These are phyloP conservation scores for Elysia crispata DNA, from an alignment of 2,888 invertebrate species.

Conservation along the genomic window DNA sequence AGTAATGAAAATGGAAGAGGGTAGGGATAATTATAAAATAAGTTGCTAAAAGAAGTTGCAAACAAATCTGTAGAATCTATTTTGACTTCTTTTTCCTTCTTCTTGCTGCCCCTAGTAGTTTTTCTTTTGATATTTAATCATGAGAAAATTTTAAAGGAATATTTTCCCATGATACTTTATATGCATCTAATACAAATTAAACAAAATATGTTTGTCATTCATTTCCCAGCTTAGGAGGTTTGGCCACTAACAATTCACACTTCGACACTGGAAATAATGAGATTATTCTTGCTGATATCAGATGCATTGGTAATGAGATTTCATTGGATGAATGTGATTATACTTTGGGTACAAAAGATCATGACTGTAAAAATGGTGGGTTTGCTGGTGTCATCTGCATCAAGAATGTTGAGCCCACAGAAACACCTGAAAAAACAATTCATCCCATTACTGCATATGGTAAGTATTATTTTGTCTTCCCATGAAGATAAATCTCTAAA, in stretches of 20 bases:
- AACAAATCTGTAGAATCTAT: too few species aligned
- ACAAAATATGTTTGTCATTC: too few species aligned
- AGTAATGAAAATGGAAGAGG: too few species aligned
- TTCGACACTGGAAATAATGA: background rate
- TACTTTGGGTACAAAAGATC: slow-evolving; percentile 52
- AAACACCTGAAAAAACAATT: background rate
- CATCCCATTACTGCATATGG: too few species aligned
- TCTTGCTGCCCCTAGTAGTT: background rate
- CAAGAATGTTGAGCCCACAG: background rate
- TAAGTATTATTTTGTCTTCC: too few species aligned
- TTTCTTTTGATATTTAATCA: too few species aligned
- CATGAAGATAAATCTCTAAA: too few species aligned
- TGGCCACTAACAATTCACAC: slow-evolving; percentile 20
- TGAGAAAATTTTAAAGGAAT: background rate
- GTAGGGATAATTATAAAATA: too few species aligned
- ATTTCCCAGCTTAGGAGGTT: slow-evolving; percentile 5
- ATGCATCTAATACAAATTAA: too few species aligned
- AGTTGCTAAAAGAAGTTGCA: too few species aligned
- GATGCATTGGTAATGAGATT: slow-evolving; percentile 60
- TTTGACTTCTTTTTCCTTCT: background rate
- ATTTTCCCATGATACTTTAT: too few species aligned
- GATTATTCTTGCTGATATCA: slow-evolving; percentile 61
- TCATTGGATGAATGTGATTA: slow-evolving; percentile 55
- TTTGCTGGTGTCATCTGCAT: slow-evolving; percentile 64
- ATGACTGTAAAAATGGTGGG: slow-evolving; percentile 60